A percentile compares a stretch with the other conserved stretches of the same genome.
Evolutionary conservation across 2,888 invertebrate species (phyloP).

Genomic region (Drosophila prostipennis): DNA sequence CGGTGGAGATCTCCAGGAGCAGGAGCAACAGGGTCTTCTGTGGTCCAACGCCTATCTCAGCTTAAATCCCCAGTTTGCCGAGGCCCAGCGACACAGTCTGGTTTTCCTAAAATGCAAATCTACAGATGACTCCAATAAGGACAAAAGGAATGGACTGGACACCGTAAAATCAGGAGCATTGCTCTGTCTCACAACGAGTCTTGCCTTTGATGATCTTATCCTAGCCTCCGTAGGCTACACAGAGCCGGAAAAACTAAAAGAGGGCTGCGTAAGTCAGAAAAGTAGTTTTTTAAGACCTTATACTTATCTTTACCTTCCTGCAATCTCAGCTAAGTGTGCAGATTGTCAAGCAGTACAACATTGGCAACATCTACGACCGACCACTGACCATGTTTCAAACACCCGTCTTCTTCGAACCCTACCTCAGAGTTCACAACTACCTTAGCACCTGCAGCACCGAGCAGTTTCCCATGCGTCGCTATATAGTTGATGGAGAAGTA

Average conservation of each 20-base stretch:
- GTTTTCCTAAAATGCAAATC: constrained; percentile 72
- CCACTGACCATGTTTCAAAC: constrained; percentile 90
- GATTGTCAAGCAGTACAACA: constrained; percentile 79
- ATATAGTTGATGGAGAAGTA: constrained; percentile 87
- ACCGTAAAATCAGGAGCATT: constrained; percentile 86
- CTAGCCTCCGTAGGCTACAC: constrained; percentile 89
- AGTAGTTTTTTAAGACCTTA: constrained; percentile 2
- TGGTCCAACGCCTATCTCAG: constrained; percentile 68
- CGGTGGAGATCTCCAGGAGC: not conserved
- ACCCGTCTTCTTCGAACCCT: constrained; percentile 92
- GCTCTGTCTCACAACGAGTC: constrained; percentile 88
- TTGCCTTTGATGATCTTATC: constrained; percentile 88
- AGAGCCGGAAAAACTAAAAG: constrained; percentile 84
- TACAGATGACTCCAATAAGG: not conserved
- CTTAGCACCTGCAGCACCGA: constrained; percentile 86
- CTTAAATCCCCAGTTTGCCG: constrained; percentile 68
- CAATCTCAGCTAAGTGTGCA: constrained; percentile 78
- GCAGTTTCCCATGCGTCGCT: constrained; percentile 88
- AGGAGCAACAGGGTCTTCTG: constrained; percentile 38
- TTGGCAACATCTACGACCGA: constrained; percentile 79
- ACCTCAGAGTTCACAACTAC: constrained; percentile 90
- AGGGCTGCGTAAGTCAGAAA: constrained; percentile 86
- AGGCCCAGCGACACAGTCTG: constrained; percentile 69
- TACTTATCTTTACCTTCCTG: not conserved
- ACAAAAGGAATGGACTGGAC: constrained; percentile 13